Base-by-base conservation (phyloP, 2,797 vertebrate species). In the Poeciliopsis presidionis region DNA sequence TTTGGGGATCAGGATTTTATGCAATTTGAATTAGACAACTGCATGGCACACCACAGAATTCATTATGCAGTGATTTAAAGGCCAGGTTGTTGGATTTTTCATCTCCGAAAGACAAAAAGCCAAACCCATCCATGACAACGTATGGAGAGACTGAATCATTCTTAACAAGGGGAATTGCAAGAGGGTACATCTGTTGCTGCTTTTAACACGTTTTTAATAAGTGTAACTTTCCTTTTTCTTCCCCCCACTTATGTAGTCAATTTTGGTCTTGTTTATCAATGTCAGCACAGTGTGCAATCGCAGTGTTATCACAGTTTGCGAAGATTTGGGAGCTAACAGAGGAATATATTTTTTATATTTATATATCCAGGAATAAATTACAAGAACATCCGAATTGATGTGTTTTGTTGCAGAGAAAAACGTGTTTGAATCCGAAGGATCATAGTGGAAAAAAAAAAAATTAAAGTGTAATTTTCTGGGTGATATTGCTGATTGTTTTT, bases 1-100 rank as follows among this genome's bases (percentile, higher is more conserved):
- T 92, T 91, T 73, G 80, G 87, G 91, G 92, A 93, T 92, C 88
- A 84, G 86, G 86, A 91, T 90, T 86, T 49, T 81, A 83, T 84
- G 91, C 90, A 89, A 90, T 93, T 93, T 89, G 92, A 94, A 94
- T 93, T 93, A 94, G 90, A 93, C 91, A 92, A 91, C 88, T 82
- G 88, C 86, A 81, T 81, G 86, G 82, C 77, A 9, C 69, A 63
- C 84, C 74, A 78, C 73, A 72, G 72, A 87, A 92, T 93, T 93
- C 85, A 93, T 94, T 92, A 93, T 88, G 81, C 86, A 85, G 87
- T 83, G 90, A 91, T 90, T 93, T 93, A 90, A 43, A 91, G 90
- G 83, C 47, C 88, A 87, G 90, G 88, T 91, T 92, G 90, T 92
- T 92, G 90, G 87, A 89, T 89, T 89, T 85, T 75, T 73, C 49